These are phyloP conservation scores for Acomys russatus DNA, from an alignment of 2,797 vertebrate genomes.

Conservation along the genomic window DNA sequence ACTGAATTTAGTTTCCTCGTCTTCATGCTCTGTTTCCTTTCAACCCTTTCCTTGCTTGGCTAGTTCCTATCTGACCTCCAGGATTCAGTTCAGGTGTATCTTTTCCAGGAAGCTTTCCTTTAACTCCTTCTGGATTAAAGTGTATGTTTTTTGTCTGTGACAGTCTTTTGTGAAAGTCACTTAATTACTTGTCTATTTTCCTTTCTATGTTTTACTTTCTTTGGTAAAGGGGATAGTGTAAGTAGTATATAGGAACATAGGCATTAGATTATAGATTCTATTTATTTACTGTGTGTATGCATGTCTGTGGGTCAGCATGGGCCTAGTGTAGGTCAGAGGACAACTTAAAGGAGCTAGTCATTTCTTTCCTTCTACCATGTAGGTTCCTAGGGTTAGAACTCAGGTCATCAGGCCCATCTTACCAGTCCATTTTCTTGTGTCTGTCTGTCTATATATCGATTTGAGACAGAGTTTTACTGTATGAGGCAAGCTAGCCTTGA, in stretches of 20 bases:
- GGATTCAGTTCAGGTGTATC: slow-evolving; percentile 11
- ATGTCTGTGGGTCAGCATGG: background rate
- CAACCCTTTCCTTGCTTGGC: slow-evolving; percentile 18
- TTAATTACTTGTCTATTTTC: slow-evolving; percentile 59
- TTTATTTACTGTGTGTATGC: background rate
- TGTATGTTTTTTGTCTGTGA: slow-evolving; percentile 40
- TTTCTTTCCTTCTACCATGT: background rate
- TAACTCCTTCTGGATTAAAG: slow-evolving; percentile 36
- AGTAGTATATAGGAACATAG: background rate
- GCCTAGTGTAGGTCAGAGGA: background rate
- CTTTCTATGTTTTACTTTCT: slow-evolving; percentile 38
- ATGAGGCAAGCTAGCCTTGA: background rate
- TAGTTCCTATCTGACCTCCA: background rate
- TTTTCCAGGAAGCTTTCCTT: slow-evolving; percentile 65
- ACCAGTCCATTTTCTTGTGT: background rate
- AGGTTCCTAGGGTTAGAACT: background rate
- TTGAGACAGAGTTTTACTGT: background rate
- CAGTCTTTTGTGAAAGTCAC: slow-evolving; percentile 37
- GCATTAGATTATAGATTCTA: slow-evolving; percentile 2
- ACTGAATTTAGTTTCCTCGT: slow-evolving; percentile 12
- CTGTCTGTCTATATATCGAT: background rate
- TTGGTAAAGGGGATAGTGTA: slow-evolving; percentile 20
- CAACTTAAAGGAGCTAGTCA: background rate
- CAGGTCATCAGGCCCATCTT: background rate
- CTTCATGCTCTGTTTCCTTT: slow-evolving; percentile 40